phyloP scores from a whole-genome alignment of 2,888 invertebrate species.

The Podabrus alpinus region DNA sequence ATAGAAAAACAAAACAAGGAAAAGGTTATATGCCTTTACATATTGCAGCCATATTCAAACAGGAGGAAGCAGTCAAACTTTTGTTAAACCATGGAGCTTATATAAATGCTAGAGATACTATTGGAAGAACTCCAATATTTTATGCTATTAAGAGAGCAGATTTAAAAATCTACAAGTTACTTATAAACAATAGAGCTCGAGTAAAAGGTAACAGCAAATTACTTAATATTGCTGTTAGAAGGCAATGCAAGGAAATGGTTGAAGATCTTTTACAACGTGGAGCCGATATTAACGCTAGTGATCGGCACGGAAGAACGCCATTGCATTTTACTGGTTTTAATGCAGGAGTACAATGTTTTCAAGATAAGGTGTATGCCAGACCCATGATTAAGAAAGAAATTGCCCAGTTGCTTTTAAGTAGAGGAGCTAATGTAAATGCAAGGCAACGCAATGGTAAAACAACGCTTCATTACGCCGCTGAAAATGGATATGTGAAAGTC shows the following conservation, averaged over 20 bases:
- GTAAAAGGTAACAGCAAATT: background rate
- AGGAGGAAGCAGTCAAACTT: background rate
- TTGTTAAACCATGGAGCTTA: background rate
- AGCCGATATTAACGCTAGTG: slow-evolving; percentile 1
- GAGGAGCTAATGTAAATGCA: slow-evolving; percentile 11
- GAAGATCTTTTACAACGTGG: background rate
- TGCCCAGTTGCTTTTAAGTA: slow-evolving; percentile 1
- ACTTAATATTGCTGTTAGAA: background rate
- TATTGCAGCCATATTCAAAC: background rate
- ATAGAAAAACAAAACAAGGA: too few species aligned
- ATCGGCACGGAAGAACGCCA: background rate
- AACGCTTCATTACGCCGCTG: slow-evolving; percentile 9
- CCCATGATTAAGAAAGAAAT: background rate
- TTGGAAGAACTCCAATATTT: background rate
- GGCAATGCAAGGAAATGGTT: background rate
- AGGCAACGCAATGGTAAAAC: slow-evolving; percentile 3
- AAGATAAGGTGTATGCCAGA: background rate
- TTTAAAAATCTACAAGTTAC: background rate
- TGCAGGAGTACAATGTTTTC: background rate
- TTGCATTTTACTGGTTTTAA: background rate
- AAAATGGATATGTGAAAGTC: background rate
- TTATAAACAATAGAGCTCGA: background rate
- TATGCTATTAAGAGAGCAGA: background rate
- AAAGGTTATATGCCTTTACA: background rate
- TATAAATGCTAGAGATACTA: background rate